A percentile compares a stretch with the other conserved stretches of the same genome.
These are phyloP conservation scores for Pteropus rufus DNA, from an alignment of 2,797 vertebrate genomes.

Conservation along the genomic window DNA sequence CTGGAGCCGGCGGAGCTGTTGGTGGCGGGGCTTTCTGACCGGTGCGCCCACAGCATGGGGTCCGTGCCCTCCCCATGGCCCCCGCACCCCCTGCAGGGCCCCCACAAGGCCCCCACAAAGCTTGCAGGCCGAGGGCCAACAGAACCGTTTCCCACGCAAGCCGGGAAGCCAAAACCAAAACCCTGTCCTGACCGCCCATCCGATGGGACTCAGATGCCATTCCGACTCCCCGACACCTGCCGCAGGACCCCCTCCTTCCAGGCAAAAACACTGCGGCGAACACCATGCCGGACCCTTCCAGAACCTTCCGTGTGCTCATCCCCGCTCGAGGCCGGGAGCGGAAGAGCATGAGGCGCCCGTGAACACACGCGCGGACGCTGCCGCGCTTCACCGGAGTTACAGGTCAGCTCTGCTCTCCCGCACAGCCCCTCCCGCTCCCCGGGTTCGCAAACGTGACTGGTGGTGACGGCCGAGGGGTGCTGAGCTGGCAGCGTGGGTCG, in stretches of 20 bases:
- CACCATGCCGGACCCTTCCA: neutral
- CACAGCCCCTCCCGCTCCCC: neutral
- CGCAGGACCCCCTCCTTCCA: neutral
- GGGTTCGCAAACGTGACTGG: neutral
- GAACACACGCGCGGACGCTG: rapidly evolving
- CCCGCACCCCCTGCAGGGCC: neutral
- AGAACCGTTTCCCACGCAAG: neutral
- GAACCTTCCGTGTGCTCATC: neutral
- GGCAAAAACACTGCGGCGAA: neutral
- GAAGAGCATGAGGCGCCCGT: rapidly evolving
- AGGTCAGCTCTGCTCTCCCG: neutral
- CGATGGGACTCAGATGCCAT: neutral
- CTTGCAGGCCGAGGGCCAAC: neutral
- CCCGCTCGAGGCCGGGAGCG: neutral
- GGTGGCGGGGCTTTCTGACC: neutral
- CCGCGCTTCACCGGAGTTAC: neutral
- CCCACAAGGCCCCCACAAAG: neutral
- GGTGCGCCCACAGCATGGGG: neutral
- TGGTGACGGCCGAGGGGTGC: neutral
- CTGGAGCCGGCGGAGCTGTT: neutral
- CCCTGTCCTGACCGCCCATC: neutral
- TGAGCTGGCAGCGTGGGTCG: no score
- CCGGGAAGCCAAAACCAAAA: neutral
- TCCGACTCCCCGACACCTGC: no score
- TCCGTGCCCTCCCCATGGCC: neutral